Evolutionary conservation across 2,113 vertebrate species (phyloP), one percentile per base, ranked within the genome.

Genomic region (Hylia prasina): DNA sequence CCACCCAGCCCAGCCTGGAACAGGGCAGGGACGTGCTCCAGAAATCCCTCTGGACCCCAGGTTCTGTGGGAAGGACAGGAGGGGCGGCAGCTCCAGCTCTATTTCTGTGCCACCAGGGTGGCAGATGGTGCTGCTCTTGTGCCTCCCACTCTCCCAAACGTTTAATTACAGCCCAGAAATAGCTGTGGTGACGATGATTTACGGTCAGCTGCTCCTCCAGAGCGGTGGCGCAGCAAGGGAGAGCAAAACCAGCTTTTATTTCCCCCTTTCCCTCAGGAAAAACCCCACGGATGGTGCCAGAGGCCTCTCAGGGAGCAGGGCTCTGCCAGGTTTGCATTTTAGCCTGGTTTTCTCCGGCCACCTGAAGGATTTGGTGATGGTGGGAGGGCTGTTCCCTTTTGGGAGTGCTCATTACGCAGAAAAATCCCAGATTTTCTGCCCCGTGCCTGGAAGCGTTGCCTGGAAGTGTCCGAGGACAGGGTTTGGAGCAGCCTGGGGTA

Each of bases 151-250:
- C 57, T 10, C 28, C 30, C 51, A 53, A 14, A 14, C 39, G 93
- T 84, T 94, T 94, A 91, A 97, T 96, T 91, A 71, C 84, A 93
- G 25, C 73, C 95, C 92, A 91, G 88, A 89, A 96, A 97, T 91
- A 96, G 92, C 89, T 30, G 69, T 3, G 4, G 1, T 64, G 87
- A 57, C 9, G 31, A 2, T 68, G 87, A 57, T 56, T 85, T 20
- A 16, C 2, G 73, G 69, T 93, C 92, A 94, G 93, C 81, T 87
- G 96, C 87, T 95, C 69, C 71, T 35, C 58, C 89, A 10, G 75
- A 64, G 2, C 3, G 10, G 20, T 22, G 69, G 47, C 69, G 91
- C 64, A 63, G 35, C 33, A 10, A 66, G 56, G 27, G 58, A 56
- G 30, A 83, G 50, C 66, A 63, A 53, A 40, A 69, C 5, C 2